Conservation (phyloP, 2,888 invertebrate genomes). For the Gastracanthus pulcherrimus region DNA sequence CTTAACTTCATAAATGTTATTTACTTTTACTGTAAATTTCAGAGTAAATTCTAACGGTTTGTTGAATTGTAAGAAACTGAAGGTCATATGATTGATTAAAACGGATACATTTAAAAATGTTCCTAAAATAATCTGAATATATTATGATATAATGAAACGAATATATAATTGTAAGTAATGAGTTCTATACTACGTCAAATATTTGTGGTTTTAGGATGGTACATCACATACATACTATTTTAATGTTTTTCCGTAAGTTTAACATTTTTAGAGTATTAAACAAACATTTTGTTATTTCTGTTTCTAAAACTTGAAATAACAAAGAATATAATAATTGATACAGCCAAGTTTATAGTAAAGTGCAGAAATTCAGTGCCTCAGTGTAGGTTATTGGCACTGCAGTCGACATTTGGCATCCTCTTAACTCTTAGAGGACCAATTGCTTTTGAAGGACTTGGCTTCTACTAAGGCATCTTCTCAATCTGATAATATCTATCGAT, state of each 20-base stretch:
- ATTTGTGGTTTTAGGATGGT: no score
- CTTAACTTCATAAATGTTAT: no score
- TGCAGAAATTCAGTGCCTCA: background rate
- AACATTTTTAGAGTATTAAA: no score
- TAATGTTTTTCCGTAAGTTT: no score
- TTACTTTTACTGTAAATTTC: no score
- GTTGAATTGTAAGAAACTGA: no score
- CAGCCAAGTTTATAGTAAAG: background rate
- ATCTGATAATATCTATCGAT: constrained; percentile 54
- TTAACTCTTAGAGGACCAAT: constrained; percentile 50
- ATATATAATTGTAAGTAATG: background rate
- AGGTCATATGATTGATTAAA: no score
- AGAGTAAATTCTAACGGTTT: no score
- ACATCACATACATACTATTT: background rate
- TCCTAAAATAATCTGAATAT: no score
- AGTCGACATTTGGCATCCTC: constrained; percentile 48
- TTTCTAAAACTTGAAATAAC: background rate
- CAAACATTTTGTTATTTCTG: no score
- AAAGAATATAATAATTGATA: background rate
- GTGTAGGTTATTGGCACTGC: constrained; percentile 46
- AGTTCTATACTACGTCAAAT: background rate
- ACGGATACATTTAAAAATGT: no score
- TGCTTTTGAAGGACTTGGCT: constrained; percentile 53
- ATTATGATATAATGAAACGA: no score
- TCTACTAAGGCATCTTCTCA: constrained; percentile 19